Base-by-base conservation (phyloP, 1,140 invertebrate genomes). In the Papilio aristodemus region DNA sequence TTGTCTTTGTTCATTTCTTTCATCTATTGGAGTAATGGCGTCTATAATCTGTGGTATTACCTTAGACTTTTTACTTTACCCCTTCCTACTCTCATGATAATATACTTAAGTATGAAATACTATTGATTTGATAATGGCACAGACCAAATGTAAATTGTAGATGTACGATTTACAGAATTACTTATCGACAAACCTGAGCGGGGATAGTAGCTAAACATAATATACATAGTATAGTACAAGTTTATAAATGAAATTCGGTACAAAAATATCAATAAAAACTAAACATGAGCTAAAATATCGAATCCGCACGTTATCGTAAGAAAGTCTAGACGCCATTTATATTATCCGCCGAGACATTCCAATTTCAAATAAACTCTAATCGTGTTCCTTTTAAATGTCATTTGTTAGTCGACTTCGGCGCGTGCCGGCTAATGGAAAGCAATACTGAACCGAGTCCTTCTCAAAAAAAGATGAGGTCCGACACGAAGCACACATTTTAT, bases 401-500 rank as follows among this genome's bases (percentile, higher is more conserved):
- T 90, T 90, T 86, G 84, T 87, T 85, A 87, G 78, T 86, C 78
- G 81, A 86, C 74, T 75, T 76, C 77, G 80, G 84, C 86, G 82
- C 88, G 88, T 89, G 88, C 88, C 83, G 72, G 76, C 86, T 90
- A 89, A 90, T 90, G 87, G 87, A 88, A 88, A 88, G 86, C 85
- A 80, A 84, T 84, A 81, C 76, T 77, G 72, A 83, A 79, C 63
- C 77, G 75, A 80, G 79, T 81, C 72, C 79, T 80, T 81, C 76
- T 82, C 68, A 74, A 83, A 83, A 79, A 80, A 81, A 83, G 80
- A 66, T 72, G 59, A 67, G 22, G 57, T 77, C 69, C 80, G 76
- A 71, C 81, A 86, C 78, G 80, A 81, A 79, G 68, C 58, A n/a
- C 4, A 11, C 5, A 1, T 1, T 1, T 1, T n/a, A 69, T 50